Percentiles rank a stretch among this genome's conserved stretches.
phyloP scores from a whole-genome alignment of 2,888 invertebrate genomes.

The Prosopocoilus inquinatus region DNA sequence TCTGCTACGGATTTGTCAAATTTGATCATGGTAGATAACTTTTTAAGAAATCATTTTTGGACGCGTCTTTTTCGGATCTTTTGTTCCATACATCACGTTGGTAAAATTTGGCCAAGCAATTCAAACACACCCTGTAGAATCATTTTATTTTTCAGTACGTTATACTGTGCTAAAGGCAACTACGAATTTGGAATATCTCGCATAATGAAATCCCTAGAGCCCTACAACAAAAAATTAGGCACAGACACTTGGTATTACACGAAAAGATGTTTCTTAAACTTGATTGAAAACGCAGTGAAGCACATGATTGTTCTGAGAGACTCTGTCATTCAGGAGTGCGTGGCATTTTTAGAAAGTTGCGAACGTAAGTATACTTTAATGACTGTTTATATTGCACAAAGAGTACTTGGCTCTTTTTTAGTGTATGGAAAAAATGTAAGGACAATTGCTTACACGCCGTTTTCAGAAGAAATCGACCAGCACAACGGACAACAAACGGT shows the following conservation, averaged over 20 bases:
- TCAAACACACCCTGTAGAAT: no score
- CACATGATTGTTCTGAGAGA: slow-evolving; percentile 88
- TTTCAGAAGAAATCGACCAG: slow-evolving; percentile 67
- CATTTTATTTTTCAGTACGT: slow-evolving; percentile 59
- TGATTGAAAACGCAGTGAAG: slow-evolving; percentile 86
- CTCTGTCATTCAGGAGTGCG: slow-evolving; percentile 81
- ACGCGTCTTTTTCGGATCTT: no score
- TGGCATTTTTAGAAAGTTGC: slow-evolving; percentile 86
- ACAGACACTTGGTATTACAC: slow-evolving; percentile 99
- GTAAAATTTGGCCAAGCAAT: no score
- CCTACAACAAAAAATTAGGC: slow-evolving; percentile 90
- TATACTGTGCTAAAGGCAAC: slow-evolving; percentile 98
- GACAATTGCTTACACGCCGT: slow-evolving; percentile 78
- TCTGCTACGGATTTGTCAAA: no score
- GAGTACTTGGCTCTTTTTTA: slow-evolving; percentile 50
- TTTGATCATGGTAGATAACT: no score
- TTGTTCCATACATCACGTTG: no score
- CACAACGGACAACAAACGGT: slow-evolving; percentile 82
- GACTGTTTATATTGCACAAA: background rate
- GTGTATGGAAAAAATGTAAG: slow-evolving; percentile 82
- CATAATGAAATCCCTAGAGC: slow-evolving; percentile 94
- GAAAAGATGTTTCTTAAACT: slow-evolving; percentile 91
- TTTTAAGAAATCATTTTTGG: no score
- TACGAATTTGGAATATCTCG: slow-evolving; percentile 98
- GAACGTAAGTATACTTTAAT: slow-evolving; percentile 57